Evolutionary conservation across 2,888 invertebrate species (phyloP), one percentile per base, ranked within the genome.

Genomic region (Celastrina argiolus): DNA sequence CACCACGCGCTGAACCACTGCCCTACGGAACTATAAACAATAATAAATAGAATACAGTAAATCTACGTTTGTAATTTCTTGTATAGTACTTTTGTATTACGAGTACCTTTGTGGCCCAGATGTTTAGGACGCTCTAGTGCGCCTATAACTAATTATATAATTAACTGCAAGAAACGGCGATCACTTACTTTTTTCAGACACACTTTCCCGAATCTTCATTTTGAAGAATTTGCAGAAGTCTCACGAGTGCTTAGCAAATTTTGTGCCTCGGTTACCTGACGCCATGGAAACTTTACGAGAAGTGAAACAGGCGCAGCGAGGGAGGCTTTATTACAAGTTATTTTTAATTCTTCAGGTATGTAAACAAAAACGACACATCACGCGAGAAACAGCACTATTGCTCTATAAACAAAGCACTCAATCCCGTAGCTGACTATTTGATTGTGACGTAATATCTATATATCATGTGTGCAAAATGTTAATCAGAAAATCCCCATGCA

Each of bases 181-280:
- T 26, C 22, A 42, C 68, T 63, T 63, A 66, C 68, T 65, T 66
- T 63, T 68, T 2, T 63, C 68, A 22, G 68, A 63, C 18, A 34
- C 31, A 34, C 63, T 65, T 16, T 63, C 68, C 36, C 42, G 36
- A 16, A 31, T 63, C 10, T 36, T 68, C 68, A 68, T 68, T 39
- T 63, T 39, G 36, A 26, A 28, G 41, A 22, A 34, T 58, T 28
- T 39, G 14, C 18, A 6, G 22, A 18, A 14, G 16, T 56, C 26
- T 66, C 39, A 56, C 34, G 14, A 56, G 26, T 28, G 26, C 1
- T 31, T 51, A 16, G n/a, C 4, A 56, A 56, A 28, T 28, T 31
- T 28, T 58, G 28, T 31, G 2, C 8, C 56, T 56, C n/a, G 10
- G 22, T 14, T 12, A 51, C 58, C n/a, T 31, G 58, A 58, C 58